Conservation (phyloP, 2,113 vertebrate species). For the Hucho hucho region DNA sequence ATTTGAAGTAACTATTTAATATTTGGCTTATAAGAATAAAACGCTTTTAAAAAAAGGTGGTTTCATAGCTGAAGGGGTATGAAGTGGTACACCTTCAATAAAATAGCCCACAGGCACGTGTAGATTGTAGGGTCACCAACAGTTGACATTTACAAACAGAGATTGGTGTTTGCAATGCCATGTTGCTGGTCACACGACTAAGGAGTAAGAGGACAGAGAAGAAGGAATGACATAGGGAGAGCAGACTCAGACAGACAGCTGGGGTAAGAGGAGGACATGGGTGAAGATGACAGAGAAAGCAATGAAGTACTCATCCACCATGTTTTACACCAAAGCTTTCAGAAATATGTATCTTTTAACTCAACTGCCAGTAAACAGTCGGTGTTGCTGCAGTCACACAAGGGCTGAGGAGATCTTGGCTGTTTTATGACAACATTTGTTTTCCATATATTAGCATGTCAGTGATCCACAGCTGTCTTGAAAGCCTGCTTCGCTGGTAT, state of each 20-base stretch:
- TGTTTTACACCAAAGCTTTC: constrained; percentile 42
- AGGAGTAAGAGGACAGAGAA: constrained; percentile 38
- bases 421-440: constrained; percentile 49
- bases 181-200: constrained; percentile 58
- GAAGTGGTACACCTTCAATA: constrained; percentile 61
- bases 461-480: constrained; percentile 49
- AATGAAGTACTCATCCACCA: constrained; percentile 15
- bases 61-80: constrained; percentile 37
- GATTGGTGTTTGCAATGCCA: constrained; percentile 47
- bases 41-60: constrained; percentile 47
- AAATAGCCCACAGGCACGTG: constrained; percentile 62
- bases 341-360: constrained; percentile 49
- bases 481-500: constrained; percentile 22
- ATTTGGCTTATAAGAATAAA: constrained; percentile 48
- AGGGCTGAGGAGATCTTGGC: constrained; percentile 12
- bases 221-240: constrained; percentile 62
- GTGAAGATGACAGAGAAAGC: constrained; percentile 59
- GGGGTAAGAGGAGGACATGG: constrained; percentile 64
- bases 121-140: constrained; percentile 15
- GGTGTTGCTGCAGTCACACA: constrained; percentile 42
- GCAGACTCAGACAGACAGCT: constrained; percentile 63
- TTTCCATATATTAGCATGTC: constrained; percentile 52
- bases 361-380: constrained; percentile 44
- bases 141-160: constrained; percentile 49
- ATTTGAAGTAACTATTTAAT: constrained; percentile 37